phyloP scores from a whole-genome alignment of 2,113 vertebrate genomes.

The Muntiacus muntjak region DNA sequence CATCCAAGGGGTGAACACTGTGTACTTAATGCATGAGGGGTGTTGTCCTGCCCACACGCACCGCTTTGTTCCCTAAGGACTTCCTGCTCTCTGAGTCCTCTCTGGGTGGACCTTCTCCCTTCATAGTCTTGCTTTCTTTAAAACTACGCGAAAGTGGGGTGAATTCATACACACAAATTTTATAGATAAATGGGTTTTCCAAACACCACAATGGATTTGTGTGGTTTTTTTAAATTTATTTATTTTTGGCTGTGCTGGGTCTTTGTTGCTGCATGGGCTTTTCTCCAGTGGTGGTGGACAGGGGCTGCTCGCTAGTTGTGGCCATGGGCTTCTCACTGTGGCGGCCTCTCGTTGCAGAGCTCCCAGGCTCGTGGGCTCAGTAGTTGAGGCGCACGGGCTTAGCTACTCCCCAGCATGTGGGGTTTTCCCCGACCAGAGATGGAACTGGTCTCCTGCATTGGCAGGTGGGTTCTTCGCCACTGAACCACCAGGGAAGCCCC shows the following conservation, averaged over 20 bases:
- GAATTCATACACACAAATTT: not conserved
- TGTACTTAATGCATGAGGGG: fast-evolving
- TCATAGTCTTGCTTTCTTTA: not conserved
- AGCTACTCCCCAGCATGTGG: not conserved
- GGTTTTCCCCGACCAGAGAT: not conserved
- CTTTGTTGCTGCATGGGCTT: not conserved
- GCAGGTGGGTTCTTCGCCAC: not conserved
- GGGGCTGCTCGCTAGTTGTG: not conserved
- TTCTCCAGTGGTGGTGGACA: not conserved
- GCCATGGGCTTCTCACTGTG: not conserved
- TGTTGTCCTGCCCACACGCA: too few species aligned
- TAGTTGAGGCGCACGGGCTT: not conserved
- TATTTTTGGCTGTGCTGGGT: not conserved
- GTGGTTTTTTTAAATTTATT: not conserved
- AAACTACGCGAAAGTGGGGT: not conserved
- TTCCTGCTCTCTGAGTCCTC: not conserved
- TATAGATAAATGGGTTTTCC: not conserved
- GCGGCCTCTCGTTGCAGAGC: not conserved
- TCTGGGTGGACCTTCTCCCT: not conserved
- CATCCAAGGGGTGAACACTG: not conserved
- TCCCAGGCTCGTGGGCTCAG: not conserved
- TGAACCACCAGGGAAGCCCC: not conserved
- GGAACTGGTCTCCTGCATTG: not conserved
- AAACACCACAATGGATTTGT: not conserved
- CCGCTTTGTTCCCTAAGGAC: not conserved